Base-by-base conservation (phyloP, 2,113 vertebrate species). In the Aspiorhynchus laticeps region DNA sequence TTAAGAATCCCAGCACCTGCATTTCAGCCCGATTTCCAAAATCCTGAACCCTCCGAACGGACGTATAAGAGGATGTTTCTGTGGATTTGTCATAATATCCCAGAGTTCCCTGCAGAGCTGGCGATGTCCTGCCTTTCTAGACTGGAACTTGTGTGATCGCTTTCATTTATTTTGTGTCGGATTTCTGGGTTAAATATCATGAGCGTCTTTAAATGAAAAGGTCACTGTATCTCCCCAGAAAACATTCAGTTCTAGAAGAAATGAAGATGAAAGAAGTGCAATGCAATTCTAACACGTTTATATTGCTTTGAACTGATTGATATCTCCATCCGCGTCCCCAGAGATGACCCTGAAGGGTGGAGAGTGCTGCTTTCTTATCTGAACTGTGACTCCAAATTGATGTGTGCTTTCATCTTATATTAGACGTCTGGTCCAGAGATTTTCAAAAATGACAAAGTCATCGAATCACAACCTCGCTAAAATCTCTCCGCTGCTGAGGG, bases 401-500 rank as follows among this genome's bases (percentile, higher is more conserved):
- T 87, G 71, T 87, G 73, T 75, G 81, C 84, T 85, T 87, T 87
- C 83, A 89, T 89, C 86, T 85, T 78, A 15, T 67, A 87, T 87
- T 89, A 87, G 78, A 87, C 51, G 65, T 79, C 76, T 65, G 38
- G 86, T 75, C 59, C 21, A 73, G 31, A 56, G 43, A 38, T 71
- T 36, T 51, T 33, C 12, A 36, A 12, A 59, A 73, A 81, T 56
- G 53, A 53, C 73, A 75, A 75, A 21, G 26, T 15, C 77, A 15
- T 63, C 14, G 11, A 46, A 82, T 28, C 24, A 14, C 28, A 63
- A 38, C n/a, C 56, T 41, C 14, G 14, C 24, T 19, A 5, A 82
- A 65, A 46, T 46, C n/a, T 81, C 38, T 81, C n/a, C 7, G 6
- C 2, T 81, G 79, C 43, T 46, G 33, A 43, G 21, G 12, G 24